These are phyloP conservation scores for Aphodius granarius DNA, from an alignment of 2,888 invertebrate genomes.

Conservation along the genomic window DNA sequence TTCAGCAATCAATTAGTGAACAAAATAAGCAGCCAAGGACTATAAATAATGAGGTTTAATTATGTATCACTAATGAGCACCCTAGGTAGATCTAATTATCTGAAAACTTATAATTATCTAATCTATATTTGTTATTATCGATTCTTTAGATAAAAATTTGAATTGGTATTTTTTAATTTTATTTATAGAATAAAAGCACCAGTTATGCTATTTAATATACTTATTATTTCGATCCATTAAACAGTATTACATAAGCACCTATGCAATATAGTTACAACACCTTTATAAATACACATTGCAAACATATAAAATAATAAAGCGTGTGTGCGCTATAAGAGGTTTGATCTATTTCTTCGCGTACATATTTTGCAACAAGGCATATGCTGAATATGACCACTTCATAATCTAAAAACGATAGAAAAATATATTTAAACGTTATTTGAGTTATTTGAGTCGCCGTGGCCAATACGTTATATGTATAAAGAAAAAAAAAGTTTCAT, in stretches of 20 bases:
- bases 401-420: neutral
- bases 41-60: neutral
- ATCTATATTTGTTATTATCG: neutral
- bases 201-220: neutral
- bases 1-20: neutral
- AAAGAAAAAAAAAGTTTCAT: neutral
- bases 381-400: slow-evolving; percentile 2
- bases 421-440: neutral
- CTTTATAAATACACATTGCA: neutral
- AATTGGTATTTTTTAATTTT: neutral
- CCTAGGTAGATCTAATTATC: neutral
- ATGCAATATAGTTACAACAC: too few relatives aligned
- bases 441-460: too few relatives aligned
- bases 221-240: neutral
- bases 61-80: neutral
- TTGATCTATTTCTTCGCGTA: neutral
- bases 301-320: too few relatives aligned
- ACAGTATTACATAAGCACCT: too few relatives aligned
- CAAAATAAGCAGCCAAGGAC: neutral
- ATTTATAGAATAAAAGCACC: neutral
- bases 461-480: too few relatives aligned
- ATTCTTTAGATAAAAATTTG: neutral
- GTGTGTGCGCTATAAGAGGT: neutral
- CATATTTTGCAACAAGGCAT: neutral
- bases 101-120: neutral